Evolutionary conservation across 2,113 vertebrate species (phyloP).

Genomic region (Chloropsis hardwickii): DNA sequence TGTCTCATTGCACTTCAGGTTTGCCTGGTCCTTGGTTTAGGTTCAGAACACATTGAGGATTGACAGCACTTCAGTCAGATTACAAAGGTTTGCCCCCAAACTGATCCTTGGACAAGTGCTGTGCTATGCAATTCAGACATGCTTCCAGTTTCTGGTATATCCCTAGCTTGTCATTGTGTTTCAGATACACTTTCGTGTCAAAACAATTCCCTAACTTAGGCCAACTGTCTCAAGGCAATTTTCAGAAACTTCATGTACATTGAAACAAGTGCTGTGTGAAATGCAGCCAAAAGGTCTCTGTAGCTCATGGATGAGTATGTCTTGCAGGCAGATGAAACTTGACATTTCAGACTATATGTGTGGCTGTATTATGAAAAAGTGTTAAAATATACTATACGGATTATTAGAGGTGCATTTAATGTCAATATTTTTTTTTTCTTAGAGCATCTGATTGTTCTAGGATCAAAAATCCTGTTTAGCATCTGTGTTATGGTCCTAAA

Average conservation of each 20-base stretch:
- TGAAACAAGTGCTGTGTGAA: not conserved
- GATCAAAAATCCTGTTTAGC: not conserved
- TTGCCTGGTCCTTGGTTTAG: not conserved
- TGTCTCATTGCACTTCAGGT: not conserved
- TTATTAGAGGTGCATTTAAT: not conserved
- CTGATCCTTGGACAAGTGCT: not conserved
- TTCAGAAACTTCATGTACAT: not conserved
- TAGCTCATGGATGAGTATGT: not conserved
- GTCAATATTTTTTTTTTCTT: not conserved
- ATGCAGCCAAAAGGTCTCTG: not conserved
- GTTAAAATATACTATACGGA: not conserved
- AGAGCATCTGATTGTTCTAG: not conserved
- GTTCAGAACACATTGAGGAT: not conserved
- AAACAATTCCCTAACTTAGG: not conserved
- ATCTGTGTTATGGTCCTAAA: not conserved
- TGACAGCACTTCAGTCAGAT: not conserved
- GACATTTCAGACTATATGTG: not conserved
- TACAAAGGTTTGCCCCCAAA: not conserved
- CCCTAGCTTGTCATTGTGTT: not conserved
- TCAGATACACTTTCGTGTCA: not conserved
- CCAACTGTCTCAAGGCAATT: not conserved
- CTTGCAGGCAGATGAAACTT: not conserved
- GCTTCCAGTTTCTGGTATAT: not conserved
- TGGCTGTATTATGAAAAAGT: not conserved
- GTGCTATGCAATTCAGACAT: rapidly evolving